phyloP scores from a whole-genome alignment of 2,888 invertebrate genomes.

The Epinotia brunnichana region DNA sequence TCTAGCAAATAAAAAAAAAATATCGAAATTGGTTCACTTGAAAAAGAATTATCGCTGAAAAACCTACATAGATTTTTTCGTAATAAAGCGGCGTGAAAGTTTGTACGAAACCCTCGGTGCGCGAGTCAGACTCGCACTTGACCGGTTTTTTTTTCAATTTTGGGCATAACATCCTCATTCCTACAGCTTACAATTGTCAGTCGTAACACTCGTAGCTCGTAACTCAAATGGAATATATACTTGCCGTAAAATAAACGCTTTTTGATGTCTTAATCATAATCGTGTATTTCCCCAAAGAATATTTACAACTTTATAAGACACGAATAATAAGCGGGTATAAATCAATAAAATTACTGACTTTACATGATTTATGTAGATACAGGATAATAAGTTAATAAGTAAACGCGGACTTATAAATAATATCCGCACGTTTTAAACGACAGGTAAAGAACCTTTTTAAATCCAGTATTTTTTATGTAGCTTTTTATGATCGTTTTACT shows the following conservation, averaged over 20 bases:
- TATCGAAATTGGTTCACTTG: too few species aligned
- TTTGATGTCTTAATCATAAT: background rate
- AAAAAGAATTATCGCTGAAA: too few species aligned
- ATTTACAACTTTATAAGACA: background rate
- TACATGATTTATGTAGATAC: slow-evolving; percentile 6
- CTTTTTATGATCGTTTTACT: slow-evolving; percentile 38
- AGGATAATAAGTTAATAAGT: background rate
- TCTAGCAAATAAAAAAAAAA: too few species aligned
- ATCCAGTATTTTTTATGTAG: slow-evolving; percentile 27
- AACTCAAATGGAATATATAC: background rate
- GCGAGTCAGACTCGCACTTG: too few species aligned
- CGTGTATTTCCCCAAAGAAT: background rate
- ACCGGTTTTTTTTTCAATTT: too few species aligned
- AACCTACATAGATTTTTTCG: too few species aligned
- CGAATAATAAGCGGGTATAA: background rate
- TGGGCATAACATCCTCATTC: too few species aligned
- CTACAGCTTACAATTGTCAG: too few species aligned
- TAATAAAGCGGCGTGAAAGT: too few species aligned
- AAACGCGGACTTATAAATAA: slow-evolving; percentile 32
- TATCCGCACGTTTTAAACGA: slow-evolving; percentile 39
- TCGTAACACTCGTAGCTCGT: background rate
- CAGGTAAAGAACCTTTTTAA: slow-evolving; percentile 41
- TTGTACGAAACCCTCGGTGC: too few species aligned
- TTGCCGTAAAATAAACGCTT: background rate
- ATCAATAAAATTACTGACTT: slow-evolving; percentile 12